Base-by-base conservation (phyloP, 2,888 invertebrate species). In the Phyto melanocephala region DNA sequence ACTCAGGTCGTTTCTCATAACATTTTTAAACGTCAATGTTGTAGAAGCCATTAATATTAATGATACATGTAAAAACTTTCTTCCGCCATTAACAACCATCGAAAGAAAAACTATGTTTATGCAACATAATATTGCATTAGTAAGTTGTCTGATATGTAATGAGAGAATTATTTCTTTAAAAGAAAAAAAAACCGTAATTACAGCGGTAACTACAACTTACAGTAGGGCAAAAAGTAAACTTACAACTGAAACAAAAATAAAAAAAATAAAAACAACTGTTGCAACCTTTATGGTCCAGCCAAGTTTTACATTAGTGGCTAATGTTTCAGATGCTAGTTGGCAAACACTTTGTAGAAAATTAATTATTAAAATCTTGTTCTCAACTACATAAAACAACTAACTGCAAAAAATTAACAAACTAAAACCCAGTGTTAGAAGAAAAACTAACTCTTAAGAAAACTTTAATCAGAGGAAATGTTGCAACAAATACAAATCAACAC, bases 331-430 rank as follows among this genome's bases (percentile, higher is more conserved):
- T 71, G 47, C 37, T 63, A 65, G 56, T 70, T 70, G 24, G 54
- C 62, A 67, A 81, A 74, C 63, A 81, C 63, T 81, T 81, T 81
- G 77, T 50, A 37, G 20, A 72, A 71, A 81, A 81, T 81, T 81
- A 81, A 81, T 81, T 81, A 81, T 81, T 81, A 78, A 74, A 74
- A 68, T 63, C 33, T 58, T 50, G 28, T 63, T 60, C 13, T 56
- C 24, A 28, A 40, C 33, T n/a, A 13, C 1, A 35, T 5, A 5
- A 20, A 20, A 37, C 17, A 24, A 5, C 24, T 45, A 67, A 54
- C 50, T 20, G 28, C 47, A 50, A 60, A 33, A 62, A 62, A 58
- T 76, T 45, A 65, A 62, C 11, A 65, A 63, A 35, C 54, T 58
- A 37, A 58, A 77, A 68, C 8, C 10, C 28, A 28, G 17, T 52